Conservation (phyloP, 2,797 vertebrate species). For the Stomatorhinus walkeri region DNA sequence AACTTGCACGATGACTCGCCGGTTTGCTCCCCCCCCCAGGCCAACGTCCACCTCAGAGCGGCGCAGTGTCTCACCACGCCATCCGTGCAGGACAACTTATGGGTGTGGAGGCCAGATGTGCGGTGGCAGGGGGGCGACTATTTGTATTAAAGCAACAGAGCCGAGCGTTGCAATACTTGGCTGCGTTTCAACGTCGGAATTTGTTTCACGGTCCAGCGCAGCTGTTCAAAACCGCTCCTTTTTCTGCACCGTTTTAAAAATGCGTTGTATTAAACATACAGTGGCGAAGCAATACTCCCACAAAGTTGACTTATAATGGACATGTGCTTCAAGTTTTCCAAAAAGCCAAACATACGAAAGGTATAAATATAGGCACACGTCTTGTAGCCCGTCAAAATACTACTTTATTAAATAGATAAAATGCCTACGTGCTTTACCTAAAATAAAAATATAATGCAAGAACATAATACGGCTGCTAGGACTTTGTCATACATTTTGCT, state of each 20-base stretch:
- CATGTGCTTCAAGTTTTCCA: not conserved
- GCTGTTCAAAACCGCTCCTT: conserved; percentile 30
- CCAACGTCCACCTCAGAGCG: not conserved
- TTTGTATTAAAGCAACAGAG: conserved; percentile 31
- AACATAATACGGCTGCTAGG: not conserved
- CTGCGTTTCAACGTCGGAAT: conserved; percentile 30
- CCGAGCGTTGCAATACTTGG: conserved; percentile 27
- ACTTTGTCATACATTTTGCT: not conserved
- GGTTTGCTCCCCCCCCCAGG: conserved; percentile 5
- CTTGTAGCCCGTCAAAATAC: not conserved
- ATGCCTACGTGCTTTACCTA: not conserved
- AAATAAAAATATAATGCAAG: not conserved
- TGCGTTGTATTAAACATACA: not conserved
- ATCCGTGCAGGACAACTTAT: conserved; percentile 61
- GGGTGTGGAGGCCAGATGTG: conserved; percentile 66
- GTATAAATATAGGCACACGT: not conserved
- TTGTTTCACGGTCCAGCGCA: conserved; percentile 27
- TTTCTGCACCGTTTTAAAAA: not conserved
- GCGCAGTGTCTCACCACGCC: conserved; percentile 48
- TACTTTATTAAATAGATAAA: not conserved
- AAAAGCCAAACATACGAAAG: not conserved
- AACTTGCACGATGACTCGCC: conserved; percentile 14
- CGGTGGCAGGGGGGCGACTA: conserved; percentile 37
- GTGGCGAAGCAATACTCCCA: not conserved
- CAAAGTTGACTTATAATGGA: not conserved